Percentiles rank a stretch among this genome's conserved stretches.
Evolutionary conservation across 2,797 vertebrate genomes (phyloP).

Genomic region (Bradypodion pumilum): DNA sequence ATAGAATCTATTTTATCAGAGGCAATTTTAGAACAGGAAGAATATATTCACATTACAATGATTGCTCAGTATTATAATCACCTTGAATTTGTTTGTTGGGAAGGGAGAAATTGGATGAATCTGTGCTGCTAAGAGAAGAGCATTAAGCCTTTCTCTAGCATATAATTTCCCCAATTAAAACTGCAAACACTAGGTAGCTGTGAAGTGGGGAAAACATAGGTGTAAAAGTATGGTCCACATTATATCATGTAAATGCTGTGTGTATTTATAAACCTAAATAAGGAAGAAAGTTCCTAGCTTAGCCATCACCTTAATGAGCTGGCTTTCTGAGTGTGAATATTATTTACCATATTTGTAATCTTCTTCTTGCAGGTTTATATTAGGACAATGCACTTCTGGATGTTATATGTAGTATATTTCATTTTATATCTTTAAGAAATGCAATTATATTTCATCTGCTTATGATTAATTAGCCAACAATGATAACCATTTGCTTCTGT

Average conservation of each 20-base stretch:
- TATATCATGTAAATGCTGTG: no score
- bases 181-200: neutral
- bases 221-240: neutral
- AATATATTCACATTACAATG: neutral
- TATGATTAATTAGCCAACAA: neutral
- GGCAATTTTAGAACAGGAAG: neutral
- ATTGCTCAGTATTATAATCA: neutral
- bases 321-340: neutral
- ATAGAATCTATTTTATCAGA: neutral
- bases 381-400: neutral
- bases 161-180: neutral
- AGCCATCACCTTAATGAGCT: neutral
- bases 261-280: neutral
- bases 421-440: constrained; percentile 16
- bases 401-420: neutral
- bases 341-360: neutral
- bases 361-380: neutral
- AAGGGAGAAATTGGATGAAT: neutral
- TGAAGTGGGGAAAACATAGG: neutral
- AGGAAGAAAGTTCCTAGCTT: neutral
- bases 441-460: constrained; percentile 3
- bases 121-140: neutral
- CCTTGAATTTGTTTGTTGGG: neutral
- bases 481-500: neutral
- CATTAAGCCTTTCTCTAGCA: neutral